phyloP scores from a whole-genome alignment of 2,113 vertebrate genomes.

The Progne subis region DNA sequence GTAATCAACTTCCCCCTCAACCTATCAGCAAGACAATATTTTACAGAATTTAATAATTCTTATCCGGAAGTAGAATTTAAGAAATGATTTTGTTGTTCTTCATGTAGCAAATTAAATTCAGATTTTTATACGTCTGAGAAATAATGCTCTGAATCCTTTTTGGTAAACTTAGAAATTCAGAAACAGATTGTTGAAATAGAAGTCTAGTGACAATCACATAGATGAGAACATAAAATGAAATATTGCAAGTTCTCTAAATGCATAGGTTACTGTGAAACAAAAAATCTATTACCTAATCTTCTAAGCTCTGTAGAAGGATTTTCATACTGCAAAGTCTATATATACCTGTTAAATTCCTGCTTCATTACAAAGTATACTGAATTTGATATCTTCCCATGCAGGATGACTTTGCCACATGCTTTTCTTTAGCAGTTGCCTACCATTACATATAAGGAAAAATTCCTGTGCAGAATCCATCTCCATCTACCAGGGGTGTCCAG shows the following conservation, averaged over 20 bases:
- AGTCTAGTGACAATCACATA: neutral
- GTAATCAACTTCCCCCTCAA: neutral
- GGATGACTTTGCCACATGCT: neutral
- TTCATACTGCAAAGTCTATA: neutral
- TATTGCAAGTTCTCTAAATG: neutral
- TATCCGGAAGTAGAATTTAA: neutral
- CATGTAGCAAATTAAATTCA: neutral
- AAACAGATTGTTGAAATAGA: neutral
- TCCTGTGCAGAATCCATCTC: neutral
- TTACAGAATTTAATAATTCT: neutral
- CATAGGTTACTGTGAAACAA: neutral
- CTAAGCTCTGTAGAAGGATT: neutral
- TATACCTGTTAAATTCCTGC: neutral
- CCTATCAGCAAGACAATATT: neutral
- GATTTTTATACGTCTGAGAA: neutral
- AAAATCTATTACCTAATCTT: neutral
- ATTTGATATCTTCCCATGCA: neutral
- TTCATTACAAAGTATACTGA: neutral
- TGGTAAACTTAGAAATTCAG: neutral
- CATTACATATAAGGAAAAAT: neutral
- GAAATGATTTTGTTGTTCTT: neutral
- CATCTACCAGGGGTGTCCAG: rapidly evolving
- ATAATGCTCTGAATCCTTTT: neutral
- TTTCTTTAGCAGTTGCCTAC: neutral
- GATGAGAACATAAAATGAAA: neutral